Base-by-base conservation (phyloP, 2,888 invertebrate species). In the Cheilosia grossa region DNA sequence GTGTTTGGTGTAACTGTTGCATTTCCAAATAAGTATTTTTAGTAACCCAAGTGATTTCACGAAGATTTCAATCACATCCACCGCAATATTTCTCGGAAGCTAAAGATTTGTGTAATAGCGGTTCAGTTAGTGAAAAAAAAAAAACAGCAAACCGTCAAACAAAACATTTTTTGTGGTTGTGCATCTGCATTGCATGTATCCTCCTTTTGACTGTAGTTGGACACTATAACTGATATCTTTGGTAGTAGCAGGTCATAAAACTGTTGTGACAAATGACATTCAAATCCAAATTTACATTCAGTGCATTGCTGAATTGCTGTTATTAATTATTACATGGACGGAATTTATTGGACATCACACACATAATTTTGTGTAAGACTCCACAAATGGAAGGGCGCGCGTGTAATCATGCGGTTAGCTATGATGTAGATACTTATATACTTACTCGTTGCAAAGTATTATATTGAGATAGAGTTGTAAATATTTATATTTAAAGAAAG, bases 281-380 rank as follows among this genome's bases (percentile, higher is more conserved):
- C 74, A 49, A 56, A 64, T 64, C 9, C 24, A 44, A 42, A 72
- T 72, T 72, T 53, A 63, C 72, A 72, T 72, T 72, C 72, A 61
- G 10, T 44, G 40, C 61, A 21, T 53, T 53, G 30, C 21, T 53
- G 30, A 53, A 42, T 61, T 61, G 61, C 53, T 61, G 51, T 53
- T 42, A 72, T 53, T 53, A 72, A 53, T 61, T 30, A 30, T 61
- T 30, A 30, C 70, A 59, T 51, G 21, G 49, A 42, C 30, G 30
- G 27, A 24, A 40, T 17, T 17, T 37, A 37, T 37, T 37, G 37
- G 37, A 37, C 37, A 30, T 30, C 30, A 37, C 59, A 59, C 51
- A 51, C 58, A 49, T 40, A 15, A 17, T 59, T 72, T 72, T 47
- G 9, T 42, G 24, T 40, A 59, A 72, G 49, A 51, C 10, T 40